Conservation (phyloP, 2,888 invertebrate genomes). For the Tenthredo livida region DNA sequence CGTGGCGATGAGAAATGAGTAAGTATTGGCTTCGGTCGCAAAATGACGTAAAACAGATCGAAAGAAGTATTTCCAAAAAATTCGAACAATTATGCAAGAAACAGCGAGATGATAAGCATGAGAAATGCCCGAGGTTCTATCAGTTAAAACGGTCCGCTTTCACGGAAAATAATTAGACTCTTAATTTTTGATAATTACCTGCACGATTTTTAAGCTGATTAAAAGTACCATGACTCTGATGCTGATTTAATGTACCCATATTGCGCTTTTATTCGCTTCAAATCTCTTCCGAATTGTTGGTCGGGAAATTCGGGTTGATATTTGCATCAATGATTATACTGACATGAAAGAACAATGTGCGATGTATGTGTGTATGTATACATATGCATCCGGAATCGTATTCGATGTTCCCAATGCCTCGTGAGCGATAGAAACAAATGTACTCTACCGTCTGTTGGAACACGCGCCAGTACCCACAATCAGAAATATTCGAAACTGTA, state of each 20-base stretch:
- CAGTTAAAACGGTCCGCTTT: no score
- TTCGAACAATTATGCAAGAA: no score
- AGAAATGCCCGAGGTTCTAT: no score
- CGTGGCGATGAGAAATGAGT: neutral
- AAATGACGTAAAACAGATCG: no score
- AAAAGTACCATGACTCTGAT: no score
- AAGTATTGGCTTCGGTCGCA: neutral
- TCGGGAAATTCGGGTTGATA: neutral
- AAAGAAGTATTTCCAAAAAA: no score
- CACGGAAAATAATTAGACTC: no score
- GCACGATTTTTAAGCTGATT: no score
- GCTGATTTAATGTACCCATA: no score
- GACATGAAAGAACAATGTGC: neutral
- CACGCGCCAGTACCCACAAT: conserved; percentile 43
- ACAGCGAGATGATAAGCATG: no score
- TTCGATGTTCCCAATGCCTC: neutral
- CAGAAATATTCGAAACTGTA: conserved; percentile 27
- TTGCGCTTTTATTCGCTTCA: no score
- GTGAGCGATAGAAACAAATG: neutral
- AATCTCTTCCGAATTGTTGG: neutral
- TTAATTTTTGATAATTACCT: no score
- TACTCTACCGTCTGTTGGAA: conserved; percentile 24
- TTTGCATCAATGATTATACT: neutral
- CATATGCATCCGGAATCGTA: neutral
- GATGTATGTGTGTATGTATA: neutral